Percentiles rank a stretch among this genome's conserved stretches.
These are phyloP conservation scores for Tenthredo scrophulariae DNA, from an alignment of 2,888 invertebrate genomes.

Conservation along the genomic window DNA sequence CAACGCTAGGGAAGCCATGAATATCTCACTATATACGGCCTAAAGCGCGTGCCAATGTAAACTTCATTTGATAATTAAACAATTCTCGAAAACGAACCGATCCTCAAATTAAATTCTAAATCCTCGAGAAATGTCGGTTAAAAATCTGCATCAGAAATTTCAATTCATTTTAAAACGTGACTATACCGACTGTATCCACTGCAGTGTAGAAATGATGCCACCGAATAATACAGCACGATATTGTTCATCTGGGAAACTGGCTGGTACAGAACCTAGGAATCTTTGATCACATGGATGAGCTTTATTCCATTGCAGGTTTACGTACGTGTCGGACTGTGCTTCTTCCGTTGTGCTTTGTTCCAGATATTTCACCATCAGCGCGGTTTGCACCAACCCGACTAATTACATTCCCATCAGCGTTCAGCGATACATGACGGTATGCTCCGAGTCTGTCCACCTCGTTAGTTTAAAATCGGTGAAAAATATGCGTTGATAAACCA, in stretches of 20 bases:
- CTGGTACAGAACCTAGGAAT: background rate
- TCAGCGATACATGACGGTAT: background rate
- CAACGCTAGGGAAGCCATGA: conserved; percentile 16
- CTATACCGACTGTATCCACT: background rate
- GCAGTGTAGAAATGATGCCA: background rate
- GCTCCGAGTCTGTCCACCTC: conserved; percentile 17
- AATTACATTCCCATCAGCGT: conserved; percentile 33
- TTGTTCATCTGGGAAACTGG: conserved; percentile 1
- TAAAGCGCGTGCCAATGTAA: conserved; percentile 22
- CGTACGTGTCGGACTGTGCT: background rate
- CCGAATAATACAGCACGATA: background rate
- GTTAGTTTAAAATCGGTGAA: conserved; percentile 34
- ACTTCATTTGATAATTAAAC: background rate
- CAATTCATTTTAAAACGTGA: background rate
- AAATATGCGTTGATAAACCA: conserved; percentile 22
- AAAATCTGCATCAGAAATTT: background rate
- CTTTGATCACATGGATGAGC: conserved; percentile 21
- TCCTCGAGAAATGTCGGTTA: background rate
- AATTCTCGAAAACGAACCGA: background rate
- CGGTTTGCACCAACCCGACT: background rate
- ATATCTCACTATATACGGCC: conserved; percentile 13
- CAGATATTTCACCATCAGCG: background rate
- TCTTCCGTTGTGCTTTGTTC: background rate
- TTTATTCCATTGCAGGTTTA: background rate
- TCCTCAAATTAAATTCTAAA: background rate